phyloP scores from a whole-genome alignment of 1,140 invertebrate species.

The Scaptodrosophila lebanonensis region DNA sequence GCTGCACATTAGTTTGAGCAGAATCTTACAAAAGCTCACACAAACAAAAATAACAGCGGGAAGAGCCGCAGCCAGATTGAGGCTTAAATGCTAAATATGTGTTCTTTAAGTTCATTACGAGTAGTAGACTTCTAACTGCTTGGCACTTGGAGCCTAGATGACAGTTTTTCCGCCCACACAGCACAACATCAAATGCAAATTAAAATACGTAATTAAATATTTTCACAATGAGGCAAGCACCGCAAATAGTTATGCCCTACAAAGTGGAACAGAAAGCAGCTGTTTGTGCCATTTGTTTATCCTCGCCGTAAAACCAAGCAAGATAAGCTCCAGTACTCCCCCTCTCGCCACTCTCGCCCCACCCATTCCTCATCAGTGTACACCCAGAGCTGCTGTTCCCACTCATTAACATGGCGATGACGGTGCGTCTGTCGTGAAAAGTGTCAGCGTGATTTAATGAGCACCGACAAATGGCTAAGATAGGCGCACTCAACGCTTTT shows the following conservation, averaged over 20 bases:
- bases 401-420: conserved; percentile 18
- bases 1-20: too few species aligned
- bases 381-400: conserved; percentile 21
- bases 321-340: too few species aligned
- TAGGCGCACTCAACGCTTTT: conserved; percentile 1
- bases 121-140: too few species aligned
- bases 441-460: conserved; percentile 19
- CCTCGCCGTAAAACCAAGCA: too few species aligned
- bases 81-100: too few species aligned
- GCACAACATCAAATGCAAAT: conserved; percentile 63
- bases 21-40: too few species aligned
- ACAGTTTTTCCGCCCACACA: not conserved
- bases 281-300: not conserved
- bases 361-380: conserved; percentile 10
- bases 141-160: too few species aligned
- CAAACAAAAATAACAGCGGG: too few species aligned
- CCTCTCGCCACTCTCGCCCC: too few species aligned
- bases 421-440: not conserved
- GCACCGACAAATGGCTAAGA: conserved; percentile 14
- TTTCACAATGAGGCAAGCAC: conserved; percentile 61
- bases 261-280: conserved; percentile 5
- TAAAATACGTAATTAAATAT: conserved; percentile 73
- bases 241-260: conserved; percentile 37
- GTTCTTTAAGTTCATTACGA: too few species aligned
- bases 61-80: too few species aligned